These are phyloP conservation scores for Gymnocypris eckloni DNA, from an alignment of 2,797 vertebrate genomes.

Conservation along the genomic window DNA sequence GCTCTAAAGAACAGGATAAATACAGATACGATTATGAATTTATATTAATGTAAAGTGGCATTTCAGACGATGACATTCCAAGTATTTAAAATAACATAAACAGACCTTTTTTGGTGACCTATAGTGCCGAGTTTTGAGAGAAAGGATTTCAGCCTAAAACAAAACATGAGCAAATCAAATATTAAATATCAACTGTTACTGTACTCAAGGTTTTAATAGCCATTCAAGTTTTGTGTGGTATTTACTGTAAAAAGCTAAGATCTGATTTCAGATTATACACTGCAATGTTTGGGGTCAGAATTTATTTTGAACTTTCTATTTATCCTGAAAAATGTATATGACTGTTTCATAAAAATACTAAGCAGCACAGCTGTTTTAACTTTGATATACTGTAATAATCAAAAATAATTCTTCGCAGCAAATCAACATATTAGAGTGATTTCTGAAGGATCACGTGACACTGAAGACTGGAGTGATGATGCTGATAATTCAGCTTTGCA, in stretches of 20 bases:
- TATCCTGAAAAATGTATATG: not conserved
- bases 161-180: not conserved
- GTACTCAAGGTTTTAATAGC: not conserved
- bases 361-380: not conserved
- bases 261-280: not conserved
- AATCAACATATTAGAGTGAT: not conserved
- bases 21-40: not conserved
- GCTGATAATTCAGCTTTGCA: not conserved
- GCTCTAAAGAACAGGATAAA: conserved; percentile 74
- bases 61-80: not conserved
- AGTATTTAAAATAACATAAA: not conserved
- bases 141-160: conserved; percentile 17
- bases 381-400: not conserved
- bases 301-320: not conserved
- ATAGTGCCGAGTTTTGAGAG: not conserved
- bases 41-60: not conserved
- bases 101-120: conserved; percentile 25
- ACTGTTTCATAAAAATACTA: no score
- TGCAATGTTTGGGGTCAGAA: not conserved
- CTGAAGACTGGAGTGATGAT: not conserved
- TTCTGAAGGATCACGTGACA: not conserved
- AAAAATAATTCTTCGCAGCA: not conserved
- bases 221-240: not conserved
- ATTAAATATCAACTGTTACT: not conserved
- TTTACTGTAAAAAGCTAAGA: not conserved